Conservation (phyloP, 1,140 invertebrate species). For the Drosophila lacertosa region DNA sequence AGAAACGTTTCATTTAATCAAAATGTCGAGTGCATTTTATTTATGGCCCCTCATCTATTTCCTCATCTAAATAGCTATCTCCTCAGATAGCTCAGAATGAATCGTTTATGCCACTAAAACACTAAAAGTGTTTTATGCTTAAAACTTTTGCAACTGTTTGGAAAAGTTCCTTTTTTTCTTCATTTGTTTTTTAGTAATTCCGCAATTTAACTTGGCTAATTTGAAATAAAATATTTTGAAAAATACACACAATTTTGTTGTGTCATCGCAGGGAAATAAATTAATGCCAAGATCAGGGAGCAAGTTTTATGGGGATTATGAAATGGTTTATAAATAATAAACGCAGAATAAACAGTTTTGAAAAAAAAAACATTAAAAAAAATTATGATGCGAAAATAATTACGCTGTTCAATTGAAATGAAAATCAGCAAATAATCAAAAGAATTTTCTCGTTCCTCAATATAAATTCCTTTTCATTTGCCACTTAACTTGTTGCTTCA, state of each 20-base stretch:
- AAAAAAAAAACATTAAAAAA: not conserved
- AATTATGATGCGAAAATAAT: not conserved
- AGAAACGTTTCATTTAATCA: constrained; percentile 58
- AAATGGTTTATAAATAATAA: constrained; percentile 36
- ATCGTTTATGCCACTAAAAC: constrained; percentile 40
- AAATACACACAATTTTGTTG: constrained; percentile 45
- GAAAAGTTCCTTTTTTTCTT: constrained; percentile 24
- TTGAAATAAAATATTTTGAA: constrained; percentile 36
- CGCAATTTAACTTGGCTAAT: constrained; percentile 56
- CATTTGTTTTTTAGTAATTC: constrained; percentile 39
- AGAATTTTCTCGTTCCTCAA: too few species aligned
- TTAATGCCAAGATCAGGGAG: constrained; percentile 35
- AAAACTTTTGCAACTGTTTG: constrained; percentile 40
- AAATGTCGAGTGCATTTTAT: constrained; percentile 70
- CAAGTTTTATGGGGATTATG: constrained; percentile 32
- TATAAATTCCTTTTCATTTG: too few species aligned
- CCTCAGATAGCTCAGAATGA: constrained; percentile 56
- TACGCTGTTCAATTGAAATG: not conserved
- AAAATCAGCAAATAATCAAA: constrained; percentile 12
- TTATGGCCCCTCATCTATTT: constrained; percentile 46
- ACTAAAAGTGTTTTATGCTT: constrained; percentile 35
- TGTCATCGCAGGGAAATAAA: constrained; percentile 40
- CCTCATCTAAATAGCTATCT: constrained; percentile 45
- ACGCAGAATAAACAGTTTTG: constrained; percentile 3
- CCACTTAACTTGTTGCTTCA: not conserved